Evolutionary conservation across 2,888 invertebrate genomes (phyloP).

Genomic region (Cantharis lateralis): DNA sequence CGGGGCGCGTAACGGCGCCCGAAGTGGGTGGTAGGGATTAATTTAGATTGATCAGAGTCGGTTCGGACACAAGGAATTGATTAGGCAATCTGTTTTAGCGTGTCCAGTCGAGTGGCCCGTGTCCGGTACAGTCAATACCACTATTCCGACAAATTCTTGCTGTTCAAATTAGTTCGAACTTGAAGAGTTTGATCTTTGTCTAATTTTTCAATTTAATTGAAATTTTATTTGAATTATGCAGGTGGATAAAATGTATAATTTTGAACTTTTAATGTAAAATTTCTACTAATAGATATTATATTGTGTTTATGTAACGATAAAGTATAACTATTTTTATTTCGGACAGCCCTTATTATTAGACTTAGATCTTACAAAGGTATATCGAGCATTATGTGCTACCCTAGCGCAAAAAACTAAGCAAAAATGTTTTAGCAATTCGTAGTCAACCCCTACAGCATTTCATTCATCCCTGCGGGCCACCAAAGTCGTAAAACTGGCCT

Average conservation of each 20-base stretch:
- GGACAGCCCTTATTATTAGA: constrained; percentile 41
- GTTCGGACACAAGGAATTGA: constrained; percentile 59
- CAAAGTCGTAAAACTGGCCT: constrained; percentile 49
- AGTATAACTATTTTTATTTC: constrained; percentile 5
- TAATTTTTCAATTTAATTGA: neutral
- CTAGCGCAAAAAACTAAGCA: constrained; percentile 52
- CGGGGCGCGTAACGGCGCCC: constrained; percentile 36
- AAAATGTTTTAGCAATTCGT: constrained; percentile 53
- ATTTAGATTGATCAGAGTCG: constrained; percentile 60
- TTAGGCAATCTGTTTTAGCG: constrained; percentile 60
- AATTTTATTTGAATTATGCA: neutral
- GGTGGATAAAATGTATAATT: neutral
- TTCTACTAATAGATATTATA: neutral
- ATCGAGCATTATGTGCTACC: constrained; percentile 46
- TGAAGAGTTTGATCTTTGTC: neutral
- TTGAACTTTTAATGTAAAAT: neutral
- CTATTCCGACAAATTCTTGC: constrained; percentile 17
- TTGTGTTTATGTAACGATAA: neutral
- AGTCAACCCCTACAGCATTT: constrained; percentile 53
- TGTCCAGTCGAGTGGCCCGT: constrained; percentile 57
- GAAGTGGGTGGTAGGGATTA: constrained; percentile 55
- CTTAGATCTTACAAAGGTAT: constrained; percentile 48
- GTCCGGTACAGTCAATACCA: constrained; percentile 47
- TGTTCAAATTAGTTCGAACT: constrained; percentile 3
- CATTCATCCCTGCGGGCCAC: constrained; percentile 54